Conservation (phyloP, 2,888 invertebrate species). For the Seira musarum region DNA sequence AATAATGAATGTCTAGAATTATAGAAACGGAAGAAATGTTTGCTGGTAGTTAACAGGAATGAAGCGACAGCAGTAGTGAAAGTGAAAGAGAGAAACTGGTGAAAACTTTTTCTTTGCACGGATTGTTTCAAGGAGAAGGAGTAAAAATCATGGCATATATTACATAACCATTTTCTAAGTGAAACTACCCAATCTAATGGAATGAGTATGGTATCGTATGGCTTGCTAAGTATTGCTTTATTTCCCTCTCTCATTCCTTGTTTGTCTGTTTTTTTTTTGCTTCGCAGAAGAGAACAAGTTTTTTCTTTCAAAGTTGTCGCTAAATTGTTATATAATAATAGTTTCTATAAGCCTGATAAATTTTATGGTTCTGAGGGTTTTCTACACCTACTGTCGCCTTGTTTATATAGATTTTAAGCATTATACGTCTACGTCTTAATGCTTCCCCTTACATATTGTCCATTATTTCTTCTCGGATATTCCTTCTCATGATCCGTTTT, state of each 20-base stretch:
- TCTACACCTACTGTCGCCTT: too few relatives aligned
- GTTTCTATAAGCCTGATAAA: not conserved
- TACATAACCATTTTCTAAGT: slow-evolving; percentile 32
- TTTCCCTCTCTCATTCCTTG: not conserved
- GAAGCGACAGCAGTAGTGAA: slow-evolving; percentile 32
- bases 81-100: slow-evolving; percentile 20
- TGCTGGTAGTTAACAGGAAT: not conserved
- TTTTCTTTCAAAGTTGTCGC: slow-evolving; percentile 18
- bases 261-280: slow-evolving; percentile 26
- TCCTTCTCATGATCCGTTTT: slow-evolving; percentile 38
- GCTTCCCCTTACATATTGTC: slow-evolving; percentile 1
- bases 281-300: too few relatives aligned
- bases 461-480: slow-evolving; percentile 10
- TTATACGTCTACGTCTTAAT: not conserved
- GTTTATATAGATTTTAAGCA: not conserved
- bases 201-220: slow-evolving; percentile 20
- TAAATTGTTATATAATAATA: slow-evolving; percentile 40
- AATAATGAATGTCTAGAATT: too few relatives aligned
- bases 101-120: slow-evolving; percentile 5
- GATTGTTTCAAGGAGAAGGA: slow-evolving; percentile 19
- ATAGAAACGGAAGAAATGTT: not conserved
- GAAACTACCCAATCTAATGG: slow-evolving; percentile 30
- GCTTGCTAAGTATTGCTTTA: not conserved
- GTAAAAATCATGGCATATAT: slow-evolving; percentile 28
- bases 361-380: not conserved